Evolutionary conservation across 2,888 invertebrate genomes (phyloP).

Genomic region (Agrochola lychnidis): DNA sequence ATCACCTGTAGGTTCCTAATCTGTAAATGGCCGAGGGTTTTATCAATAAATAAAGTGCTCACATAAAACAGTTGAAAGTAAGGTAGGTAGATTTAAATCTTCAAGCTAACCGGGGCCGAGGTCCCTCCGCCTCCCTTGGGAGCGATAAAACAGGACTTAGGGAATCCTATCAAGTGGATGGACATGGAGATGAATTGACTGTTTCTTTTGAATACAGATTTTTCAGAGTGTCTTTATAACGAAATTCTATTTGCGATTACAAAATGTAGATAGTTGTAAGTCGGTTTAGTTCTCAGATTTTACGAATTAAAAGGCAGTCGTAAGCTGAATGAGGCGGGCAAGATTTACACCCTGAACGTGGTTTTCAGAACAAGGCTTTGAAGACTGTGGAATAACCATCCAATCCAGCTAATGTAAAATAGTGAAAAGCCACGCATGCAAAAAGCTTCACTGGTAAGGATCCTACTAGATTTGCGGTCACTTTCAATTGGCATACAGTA

Average conservation of each 20-base stretch:
- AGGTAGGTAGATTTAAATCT: slow-evolving; percentile 41
- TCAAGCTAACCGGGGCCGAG: slow-evolving; percentile 2
- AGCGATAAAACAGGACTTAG: slow-evolving; percentile 41
- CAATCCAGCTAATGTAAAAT: neutral
- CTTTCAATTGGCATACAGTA: too few species aligned
- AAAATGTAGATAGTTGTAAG: slow-evolving; percentile 2
- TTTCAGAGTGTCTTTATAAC: neutral
- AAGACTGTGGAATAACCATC: neutral
- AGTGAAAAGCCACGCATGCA: neutral
- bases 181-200: slow-evolving; percentile 17
- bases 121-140: slow-evolving; percentile 19
- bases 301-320: neutral
- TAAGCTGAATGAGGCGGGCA: neutral
- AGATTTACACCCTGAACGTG: too few species aligned
- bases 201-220: slow-evolving; percentile 30
- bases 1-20: slow-evolving; percentile 26
- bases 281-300: neutral
- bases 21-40: slow-evolving; percentile 8
- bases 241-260: neutral
- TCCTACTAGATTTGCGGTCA: too few species aligned
- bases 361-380: neutral
- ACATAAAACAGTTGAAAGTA: slow-evolving; percentile 30
- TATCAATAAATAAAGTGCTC: slow-evolving; percentile 41
- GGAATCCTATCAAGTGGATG: slow-evolving; percentile 50
- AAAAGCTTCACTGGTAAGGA: neutral